Conservation (phyloP, 2,888 invertebrate species). For the Perithous albicinctus region DNA sequence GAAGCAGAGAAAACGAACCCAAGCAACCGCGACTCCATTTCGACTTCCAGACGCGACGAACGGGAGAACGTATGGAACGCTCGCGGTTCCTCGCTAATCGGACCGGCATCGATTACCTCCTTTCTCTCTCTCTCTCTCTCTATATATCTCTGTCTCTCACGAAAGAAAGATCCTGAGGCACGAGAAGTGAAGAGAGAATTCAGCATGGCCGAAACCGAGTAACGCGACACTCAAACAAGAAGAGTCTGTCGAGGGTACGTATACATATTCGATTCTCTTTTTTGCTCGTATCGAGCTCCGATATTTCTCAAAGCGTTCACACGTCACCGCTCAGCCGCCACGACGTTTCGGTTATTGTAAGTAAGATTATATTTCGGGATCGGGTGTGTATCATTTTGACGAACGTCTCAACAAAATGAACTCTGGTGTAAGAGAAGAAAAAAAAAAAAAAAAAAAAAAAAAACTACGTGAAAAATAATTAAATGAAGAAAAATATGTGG, state of each 20-base stretch:
- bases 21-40: conserved; percentile 49
- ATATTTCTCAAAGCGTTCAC: conserved; percentile 58
- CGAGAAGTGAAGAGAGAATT: conserved; percentile 35
- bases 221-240: conserved; percentile 56
- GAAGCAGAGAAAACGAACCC: conserved; percentile 17
- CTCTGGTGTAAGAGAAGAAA: no score
- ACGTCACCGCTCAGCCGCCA: conserved; percentile 34
- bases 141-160: conserved; percentile 25
- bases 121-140: conserved; percentile 55
- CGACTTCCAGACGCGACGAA: conserved; percentile 28
- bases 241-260: conserved; percentile 16
- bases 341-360: conserved; percentile 17
- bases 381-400: neutral
- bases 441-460: no score
- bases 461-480: no score
- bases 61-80: conserved; percentile 48
- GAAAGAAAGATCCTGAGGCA: conserved; percentile 31
- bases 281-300: conserved; percentile 20
- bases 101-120: conserved; percentile 58
- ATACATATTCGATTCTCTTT: conserved; percentile 19
- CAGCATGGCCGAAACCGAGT: conserved; percentile 42
- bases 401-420: conserved; percentile 8
- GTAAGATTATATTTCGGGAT: conserved; percentile 44
- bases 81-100: conserved; percentile 59
- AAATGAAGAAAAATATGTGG: no score